Percentiles rank a stretch among this genome's conserved stretches.
Conservation (phyloP, 2,888 invertebrate species). For the Notodonta dromedarius region DNA sequence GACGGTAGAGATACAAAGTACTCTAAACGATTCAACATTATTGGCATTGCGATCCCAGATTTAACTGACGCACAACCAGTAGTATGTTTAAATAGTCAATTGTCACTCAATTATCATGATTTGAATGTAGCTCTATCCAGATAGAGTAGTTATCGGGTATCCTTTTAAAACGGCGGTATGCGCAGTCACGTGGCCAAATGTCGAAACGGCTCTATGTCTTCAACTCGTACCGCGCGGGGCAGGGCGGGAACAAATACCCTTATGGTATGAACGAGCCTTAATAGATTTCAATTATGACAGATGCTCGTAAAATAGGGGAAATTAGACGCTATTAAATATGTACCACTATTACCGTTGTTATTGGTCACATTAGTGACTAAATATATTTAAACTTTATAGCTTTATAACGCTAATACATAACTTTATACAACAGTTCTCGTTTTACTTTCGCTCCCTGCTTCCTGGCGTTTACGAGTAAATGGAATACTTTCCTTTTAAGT, state of each 20-base stretch:
- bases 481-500: too few relatives aligned
- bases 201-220: too few relatives aligned
- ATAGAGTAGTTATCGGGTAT: background rate
- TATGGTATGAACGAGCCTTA: constrained; percentile 10
- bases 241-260: background rate
- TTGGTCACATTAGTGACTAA: too few relatives aligned
- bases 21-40: background rate
- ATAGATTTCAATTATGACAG: constrained; percentile 22
- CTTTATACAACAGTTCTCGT: background rate
- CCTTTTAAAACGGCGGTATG: background rate
- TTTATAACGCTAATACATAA: background rate
- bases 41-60: background rate
- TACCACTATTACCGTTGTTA: constrained; percentile 16
- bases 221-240: background rate
- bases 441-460: too few relatives aligned
- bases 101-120: constrained; percentile 15
- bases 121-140: constrained; percentile 6
- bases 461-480: too few relatives aligned
- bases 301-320: constrained; percentile 16
- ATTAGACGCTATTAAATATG: constrained; percentile 13
- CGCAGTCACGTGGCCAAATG: too few relatives aligned
- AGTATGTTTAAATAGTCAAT: constrained; percentile 11
- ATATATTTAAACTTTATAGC: too few relatives aligned
- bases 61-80: constrained; percentile 5
- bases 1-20: background rate